These are phyloP conservation scores for Dolichotis patagonum DNA, from an alignment of 2,113 vertebrate genomes.

Conservation along the genomic window DNA sequence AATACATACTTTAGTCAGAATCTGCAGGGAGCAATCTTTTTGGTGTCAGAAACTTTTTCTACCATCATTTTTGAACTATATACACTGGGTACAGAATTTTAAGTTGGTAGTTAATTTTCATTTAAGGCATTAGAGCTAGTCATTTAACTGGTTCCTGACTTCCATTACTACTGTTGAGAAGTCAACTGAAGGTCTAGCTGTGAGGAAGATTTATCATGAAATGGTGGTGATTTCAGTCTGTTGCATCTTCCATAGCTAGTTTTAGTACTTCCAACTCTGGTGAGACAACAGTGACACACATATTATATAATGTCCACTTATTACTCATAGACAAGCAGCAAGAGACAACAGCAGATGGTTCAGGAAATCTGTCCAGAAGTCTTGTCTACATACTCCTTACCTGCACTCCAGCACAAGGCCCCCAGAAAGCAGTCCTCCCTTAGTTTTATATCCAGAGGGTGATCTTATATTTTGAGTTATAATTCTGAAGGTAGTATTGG, in stretches of 20 bases:
- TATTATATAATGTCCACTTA: not conserved
- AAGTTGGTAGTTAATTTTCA: not conserved
- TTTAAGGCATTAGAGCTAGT: not conserved
- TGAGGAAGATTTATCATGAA: not conserved
- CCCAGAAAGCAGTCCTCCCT: not conserved
- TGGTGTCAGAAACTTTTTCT: not conserved
- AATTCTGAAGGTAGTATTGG: not conserved
- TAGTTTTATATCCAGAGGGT: not conserved
- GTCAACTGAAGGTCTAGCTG: not conserved
- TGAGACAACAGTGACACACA: not conserved
- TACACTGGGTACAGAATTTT: not conserved
- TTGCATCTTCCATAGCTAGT: not conserved
- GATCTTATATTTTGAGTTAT: not conserved
- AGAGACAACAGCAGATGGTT: not conserved
- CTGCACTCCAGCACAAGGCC: too few species aligned
- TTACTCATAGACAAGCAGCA: not conserved
- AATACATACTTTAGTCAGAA: not conserved
- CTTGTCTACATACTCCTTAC: not conserved
- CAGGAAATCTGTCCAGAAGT: not conserved
- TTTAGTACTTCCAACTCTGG: not conserved
- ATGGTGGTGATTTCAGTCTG: not conserved
- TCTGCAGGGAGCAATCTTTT: not conserved
- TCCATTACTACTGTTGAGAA: not conserved
- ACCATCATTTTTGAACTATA: not conserved
- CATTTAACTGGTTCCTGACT: not conserved